Percentiles rank a stretch among this genome's conserved stretches.
Conservation (phyloP, 2,113 vertebrate species). For the Chaetorhynchus papuensis region DNA sequence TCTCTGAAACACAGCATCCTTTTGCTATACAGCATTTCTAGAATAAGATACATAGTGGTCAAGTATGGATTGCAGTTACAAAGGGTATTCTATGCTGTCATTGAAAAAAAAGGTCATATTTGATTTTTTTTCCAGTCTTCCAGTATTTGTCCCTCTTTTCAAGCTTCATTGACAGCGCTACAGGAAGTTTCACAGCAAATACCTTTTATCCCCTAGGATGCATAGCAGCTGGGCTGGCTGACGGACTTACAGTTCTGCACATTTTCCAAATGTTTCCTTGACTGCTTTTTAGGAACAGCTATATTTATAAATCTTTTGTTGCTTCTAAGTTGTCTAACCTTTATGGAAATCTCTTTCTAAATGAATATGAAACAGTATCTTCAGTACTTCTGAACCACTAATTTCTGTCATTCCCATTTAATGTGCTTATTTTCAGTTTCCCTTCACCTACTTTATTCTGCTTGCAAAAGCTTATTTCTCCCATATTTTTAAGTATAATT, state of each 20-base stretch:
- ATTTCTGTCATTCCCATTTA: not conserved
- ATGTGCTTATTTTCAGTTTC: not conserved
- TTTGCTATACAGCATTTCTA: not conserved
- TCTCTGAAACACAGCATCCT: not conserved
- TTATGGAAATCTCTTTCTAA: not conserved
- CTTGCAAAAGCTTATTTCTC: not conserved
- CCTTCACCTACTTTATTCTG: not conserved
- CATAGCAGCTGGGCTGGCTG: not conserved
- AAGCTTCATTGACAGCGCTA: not conserved
- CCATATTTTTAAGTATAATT: not conserved
- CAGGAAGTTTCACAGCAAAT: constrained; percentile 9
- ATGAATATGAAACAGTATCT: not conserved
- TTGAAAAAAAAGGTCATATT: not conserved
- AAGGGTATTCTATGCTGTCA: not conserved
- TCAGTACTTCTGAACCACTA: not conserved
- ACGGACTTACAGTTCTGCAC: not conserved
- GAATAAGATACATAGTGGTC: not conserved
- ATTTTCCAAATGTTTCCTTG: constrained; percentile 31
- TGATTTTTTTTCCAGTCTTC: not conserved
- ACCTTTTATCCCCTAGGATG: not conserved
- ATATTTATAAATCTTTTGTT: not conserved
- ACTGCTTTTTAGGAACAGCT: constrained; percentile 43
- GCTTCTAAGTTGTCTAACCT: not conserved
- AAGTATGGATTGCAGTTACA: not conserved
- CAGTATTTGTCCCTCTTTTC: not conserved